Evolutionary conservation across 2,888 invertebrate species (phyloP).

Genomic region (Euproctis similis): DNA sequence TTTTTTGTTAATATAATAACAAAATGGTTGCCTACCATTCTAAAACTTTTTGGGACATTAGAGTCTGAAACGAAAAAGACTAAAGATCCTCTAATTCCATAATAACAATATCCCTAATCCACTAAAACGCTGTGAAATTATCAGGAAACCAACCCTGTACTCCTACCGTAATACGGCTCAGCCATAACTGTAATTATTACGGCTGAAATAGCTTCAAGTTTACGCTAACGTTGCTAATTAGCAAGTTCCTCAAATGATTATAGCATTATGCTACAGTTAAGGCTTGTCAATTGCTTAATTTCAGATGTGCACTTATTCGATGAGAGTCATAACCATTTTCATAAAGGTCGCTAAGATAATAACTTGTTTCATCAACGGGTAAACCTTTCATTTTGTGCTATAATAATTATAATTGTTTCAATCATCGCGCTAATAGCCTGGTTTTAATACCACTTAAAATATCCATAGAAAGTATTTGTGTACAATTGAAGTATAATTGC

Average conservation of each 20-base stretch:
- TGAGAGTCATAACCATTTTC: too few relatives aligned
- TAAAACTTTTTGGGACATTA: too few relatives aligned
- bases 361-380: too few relatives aligned
- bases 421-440: too few relatives aligned
- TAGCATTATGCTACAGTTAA: slow-evolving; percentile 5
- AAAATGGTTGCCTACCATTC: too few relatives aligned
- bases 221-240: slow-evolving; percentile 15
- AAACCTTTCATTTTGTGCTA: too few relatives aligned
- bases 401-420: too few relatives aligned
- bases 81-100: slow-evolving; percentile 10
- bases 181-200: slow-evolving; percentile 3
- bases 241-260: slow-evolving; percentile 16
- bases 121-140: slow-evolving; percentile 11
- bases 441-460: too few relatives aligned
- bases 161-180: slow-evolving; percentile 1
- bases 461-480: too few relatives aligned
- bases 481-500: too few relatives aligned
- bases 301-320: slow-evolving; percentile 2
- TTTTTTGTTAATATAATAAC: too few relatives aligned
- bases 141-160: slow-evolving; percentile 2
- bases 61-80: background rate
- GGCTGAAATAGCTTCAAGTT: slow-evolving; percentile 18
- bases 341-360: too few relatives aligned
- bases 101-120: slow-evolving; percentile 16
- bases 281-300: slow-evolving; percentile 15